phyloP scores from a whole-genome alignment of 2,113 vertebrate genomes.

The Tenebrosternarchus preto region DNA sequence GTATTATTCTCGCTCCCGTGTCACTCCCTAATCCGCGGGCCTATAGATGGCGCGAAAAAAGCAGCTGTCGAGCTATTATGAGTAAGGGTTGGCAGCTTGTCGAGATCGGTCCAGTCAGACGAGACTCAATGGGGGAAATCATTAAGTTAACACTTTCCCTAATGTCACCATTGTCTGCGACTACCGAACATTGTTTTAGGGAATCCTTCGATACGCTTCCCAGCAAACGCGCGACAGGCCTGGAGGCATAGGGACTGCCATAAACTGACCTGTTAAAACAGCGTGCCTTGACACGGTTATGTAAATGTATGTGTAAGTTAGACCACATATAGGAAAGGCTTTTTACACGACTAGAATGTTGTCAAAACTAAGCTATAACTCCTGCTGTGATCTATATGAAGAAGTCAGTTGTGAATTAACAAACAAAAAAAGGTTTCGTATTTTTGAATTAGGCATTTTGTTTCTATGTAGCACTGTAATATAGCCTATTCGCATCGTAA shows the following conservation, averaged over 20 bases:
- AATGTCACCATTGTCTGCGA: conserved; percentile 83
- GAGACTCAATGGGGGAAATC: conserved; percentile 82
- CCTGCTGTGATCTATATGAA: no score
- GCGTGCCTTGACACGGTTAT: background rate
- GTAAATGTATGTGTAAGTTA: background rate
- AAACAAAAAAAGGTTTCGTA: no score
- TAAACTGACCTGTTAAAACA: conserved; percentile 57
- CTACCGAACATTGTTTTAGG: conserved; percentile 76
- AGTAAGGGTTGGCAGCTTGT: conserved; percentile 83
- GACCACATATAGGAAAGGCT: background rate
- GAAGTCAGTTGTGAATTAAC: no score
- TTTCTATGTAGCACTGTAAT: no score
- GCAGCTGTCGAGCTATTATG: conserved; percentile 85
- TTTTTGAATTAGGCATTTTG: no score
- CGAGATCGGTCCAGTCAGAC: conserved; percentile 83
- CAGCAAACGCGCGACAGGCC: conserved; percentile 66
- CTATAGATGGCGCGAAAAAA: conserved; percentile 81
- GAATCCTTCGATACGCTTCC: conserved; percentile 73
- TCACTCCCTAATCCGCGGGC: conserved; percentile 81
- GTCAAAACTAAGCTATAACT: no score
- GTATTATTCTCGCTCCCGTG: conserved; percentile 78
- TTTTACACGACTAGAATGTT: no score
- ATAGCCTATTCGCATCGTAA: no score
- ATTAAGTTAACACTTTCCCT: conserved; percentile 93
- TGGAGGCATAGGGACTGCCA: conserved; percentile 70